These are phyloP conservation scores for Sesamia inferens DNA, from an alignment of 2,888 invertebrate genomes.

Conservation along the genomic window DNA sequence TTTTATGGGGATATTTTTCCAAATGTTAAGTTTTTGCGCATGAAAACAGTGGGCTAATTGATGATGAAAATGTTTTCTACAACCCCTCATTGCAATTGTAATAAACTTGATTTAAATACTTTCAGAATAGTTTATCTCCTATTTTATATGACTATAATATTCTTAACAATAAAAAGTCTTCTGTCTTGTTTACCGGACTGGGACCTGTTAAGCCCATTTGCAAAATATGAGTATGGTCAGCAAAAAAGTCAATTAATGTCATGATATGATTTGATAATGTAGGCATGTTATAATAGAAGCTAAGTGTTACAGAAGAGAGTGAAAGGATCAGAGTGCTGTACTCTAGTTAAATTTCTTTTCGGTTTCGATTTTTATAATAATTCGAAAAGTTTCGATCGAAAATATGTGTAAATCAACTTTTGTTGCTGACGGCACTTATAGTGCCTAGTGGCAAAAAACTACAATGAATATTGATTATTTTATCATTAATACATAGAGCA, in stretches of 20 bases:
- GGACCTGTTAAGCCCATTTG: not conserved
- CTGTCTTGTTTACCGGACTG: not conserved
- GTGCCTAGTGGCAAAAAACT: not conserved
- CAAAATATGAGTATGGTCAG: not conserved
- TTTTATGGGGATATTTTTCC: not conserved
- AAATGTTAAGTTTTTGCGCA: not conserved
- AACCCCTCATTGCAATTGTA: constrained; percentile 23
- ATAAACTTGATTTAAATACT: not conserved
- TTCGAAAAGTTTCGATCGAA: no score
- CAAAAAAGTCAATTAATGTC: no score
- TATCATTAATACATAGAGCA: not conserved
- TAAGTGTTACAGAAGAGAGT: no score
- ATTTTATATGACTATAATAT: not conserved
- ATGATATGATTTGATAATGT: no score
- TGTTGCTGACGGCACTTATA: no score
- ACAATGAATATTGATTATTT: constrained; percentile 6
- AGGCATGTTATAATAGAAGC: no score
- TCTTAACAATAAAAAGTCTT: not conserved
- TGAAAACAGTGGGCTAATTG: not conserved
- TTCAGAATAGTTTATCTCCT: not conserved
- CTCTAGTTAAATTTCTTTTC: no score
- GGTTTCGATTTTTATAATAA: no score
- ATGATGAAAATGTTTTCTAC: not conserved
- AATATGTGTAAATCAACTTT: no score
- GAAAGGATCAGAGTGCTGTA: no score